Evolutionary conservation across 1,140 invertebrate genomes (phyloP), one percentile per base, ranked within the genome.

Genomic region (Drosophila setifemur): DNA sequence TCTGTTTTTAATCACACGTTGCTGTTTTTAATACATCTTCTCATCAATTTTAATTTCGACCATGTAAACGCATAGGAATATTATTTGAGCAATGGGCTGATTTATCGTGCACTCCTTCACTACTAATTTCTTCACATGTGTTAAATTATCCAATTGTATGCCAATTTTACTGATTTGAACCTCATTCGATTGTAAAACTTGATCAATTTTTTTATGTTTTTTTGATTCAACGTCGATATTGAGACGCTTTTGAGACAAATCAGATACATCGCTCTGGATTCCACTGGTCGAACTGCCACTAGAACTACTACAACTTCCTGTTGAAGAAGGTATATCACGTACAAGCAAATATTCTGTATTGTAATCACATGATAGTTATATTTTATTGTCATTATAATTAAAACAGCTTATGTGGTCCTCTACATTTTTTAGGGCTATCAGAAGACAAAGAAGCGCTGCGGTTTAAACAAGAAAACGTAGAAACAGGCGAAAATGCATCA

Each of bases 1-100:
- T 14, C 95, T 89, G 91, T 95, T 97, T 92, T 97, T 97, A 31
- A 97, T 97, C 95, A 97, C 97, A 71, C 96, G 93, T 82, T 97
- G 95, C 81, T 97, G 96, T 74, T 95, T 93, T 75, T 97, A 97
- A 1, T 96, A 82, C 16, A 92, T 92, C 82, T 94, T 95, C n/a
- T 91, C 87, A 74, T 61, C 89, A 18, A 12, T 8, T 16, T 57
- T 54, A 1, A 3, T 48, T 19, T 50, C 33, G n/a, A 12, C 6
- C 14, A n/a, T 1, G 14, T 19, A n/a, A 25, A 31, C 48, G 29
- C 4, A 37, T 37, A 6, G 16, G 23, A n/a, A 43, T 37, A 31
- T 53, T 42, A 11, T 26, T 5, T n/a, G 33, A 9, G n/a, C n/a
- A 25, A 39, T 54, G 6, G 7, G 0, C 3, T 35, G 21, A 4